phyloP scores from a whole-genome alignment of 1,140 invertebrate genomes.

The Drosophila ironensis region DNA sequence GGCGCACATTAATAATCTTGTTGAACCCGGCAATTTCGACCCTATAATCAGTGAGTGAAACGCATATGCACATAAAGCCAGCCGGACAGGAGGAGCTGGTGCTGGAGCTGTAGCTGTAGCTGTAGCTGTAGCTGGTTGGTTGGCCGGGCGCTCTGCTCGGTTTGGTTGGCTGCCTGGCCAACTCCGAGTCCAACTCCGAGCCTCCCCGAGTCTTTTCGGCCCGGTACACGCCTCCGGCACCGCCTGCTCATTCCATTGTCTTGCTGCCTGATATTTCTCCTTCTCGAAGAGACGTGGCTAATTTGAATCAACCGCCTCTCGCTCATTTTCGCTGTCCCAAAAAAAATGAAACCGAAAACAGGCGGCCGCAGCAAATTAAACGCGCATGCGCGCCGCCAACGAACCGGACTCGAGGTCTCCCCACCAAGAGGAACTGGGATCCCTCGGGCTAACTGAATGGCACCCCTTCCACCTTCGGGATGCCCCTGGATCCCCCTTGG shows the following conservation, averaged over 20 bases:
- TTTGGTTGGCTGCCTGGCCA: slow-evolving; percentile 24
- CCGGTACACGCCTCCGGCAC: slow-evolving; percentile 71
- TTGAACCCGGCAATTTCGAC: slow-evolving; percentile 78
- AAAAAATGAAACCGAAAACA: slow-evolving; percentile 72
- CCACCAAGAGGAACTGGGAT: background rate
- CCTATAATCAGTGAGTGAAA: slow-evolving; percentile 78
- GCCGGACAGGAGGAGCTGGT: slow-evolving; percentile 36
- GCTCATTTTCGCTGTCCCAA: slow-evolving; percentile 77
- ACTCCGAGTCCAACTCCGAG: slow-evolving; percentile 4
- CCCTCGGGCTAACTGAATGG: slow-evolving; percentile 47
- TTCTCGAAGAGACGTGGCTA: slow-evolving; percentile 69
- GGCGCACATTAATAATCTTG: slow-evolving; percentile 79
- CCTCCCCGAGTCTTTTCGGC: slow-evolving; percentile 44
- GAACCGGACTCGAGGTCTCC: slow-evolving; percentile 1
- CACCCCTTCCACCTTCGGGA: slow-evolving; percentile 3
- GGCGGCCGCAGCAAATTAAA: slow-evolving; percentile 65
- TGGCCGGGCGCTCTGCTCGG: slow-evolving; percentile 29
- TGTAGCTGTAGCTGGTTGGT: slow-evolving; percentile 45
- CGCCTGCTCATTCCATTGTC: slow-evolving; percentile 77
- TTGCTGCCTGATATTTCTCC: slow-evolving; percentile 69
- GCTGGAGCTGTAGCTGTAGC: slow-evolving; percentile 44
- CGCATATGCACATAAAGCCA: slow-evolving; percentile 74
- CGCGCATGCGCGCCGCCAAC: slow-evolving; percentile 65
- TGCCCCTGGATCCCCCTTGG: slow-evolving; percentile 3
- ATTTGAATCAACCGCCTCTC: slow-evolving; percentile 79